Base-by-base conservation (phyloP, 2,113 vertebrate genomes). In the Nothobranchius furzeri region DNA sequence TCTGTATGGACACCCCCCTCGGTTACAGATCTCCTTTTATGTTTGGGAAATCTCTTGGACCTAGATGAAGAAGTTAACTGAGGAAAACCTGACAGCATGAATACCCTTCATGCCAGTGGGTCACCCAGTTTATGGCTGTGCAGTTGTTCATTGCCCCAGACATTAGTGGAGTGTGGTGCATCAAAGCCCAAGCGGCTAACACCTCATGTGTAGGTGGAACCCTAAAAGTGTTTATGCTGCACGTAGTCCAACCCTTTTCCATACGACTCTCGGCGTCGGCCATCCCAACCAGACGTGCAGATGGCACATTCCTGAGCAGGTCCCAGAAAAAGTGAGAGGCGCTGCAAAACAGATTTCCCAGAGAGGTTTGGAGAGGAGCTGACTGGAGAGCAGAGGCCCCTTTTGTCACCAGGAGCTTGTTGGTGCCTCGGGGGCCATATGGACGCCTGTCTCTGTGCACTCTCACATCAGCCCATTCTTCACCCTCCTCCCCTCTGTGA, bases 401-500 rank as follows among this genome's bases (percentile, higher is more conserved):
- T 85, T 85, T 64, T 60, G 52, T 92, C 76, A 87, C 79, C 76
- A 20, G 55, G 71, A 73, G 73, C 89, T 78, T 40, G 35, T 72
- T 76, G 86, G 81, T 85, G n/a, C 73, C 76, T 88, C 72, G 25
- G 80, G 71, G 75, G 86, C 83, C 69, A 70, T 72, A 88, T 69
- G 81, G 84, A 76, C 73, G 66, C 74, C 75, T 85, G 82, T 90
- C 84, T 91, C 81, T 73, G 71, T 72, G 63, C 63, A 80, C 58
- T 37, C 89, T 71, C 82, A 89, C 87, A 83, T 77, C 65, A 75
- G 75, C 69, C 78, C 71, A 79, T 79, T 85, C 80, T 81, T 70
- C 67, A 36, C 43, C 52, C 51, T 68, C 73, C 65, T 20, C 66
- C 7, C 0, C 78, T 77, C 79, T 51, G 59, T 74, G 78, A 87